Percentiles rank a stretch among this genome's conserved stretches.
phyloP scores from a whole-genome alignment of 2,888 invertebrate genomes.

The Emmelina monodactyla region DNA sequence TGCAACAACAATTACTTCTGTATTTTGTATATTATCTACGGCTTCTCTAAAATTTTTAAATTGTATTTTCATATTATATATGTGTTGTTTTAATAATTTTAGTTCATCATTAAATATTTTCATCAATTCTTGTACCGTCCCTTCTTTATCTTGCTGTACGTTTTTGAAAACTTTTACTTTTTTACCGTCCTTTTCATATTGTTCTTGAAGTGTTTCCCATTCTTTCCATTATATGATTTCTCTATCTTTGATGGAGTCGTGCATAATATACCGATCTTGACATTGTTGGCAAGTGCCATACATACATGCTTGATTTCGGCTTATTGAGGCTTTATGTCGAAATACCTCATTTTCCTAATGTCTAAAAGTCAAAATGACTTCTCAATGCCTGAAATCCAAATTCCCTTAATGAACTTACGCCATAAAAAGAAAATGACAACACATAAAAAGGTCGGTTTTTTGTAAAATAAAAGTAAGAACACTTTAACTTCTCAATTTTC shows the following conservation, averaged over 20 bases:
- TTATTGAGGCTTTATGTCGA: too few species aligned
- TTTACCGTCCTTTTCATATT: constrained; percentile 9
- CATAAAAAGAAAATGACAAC: constrained; percentile 12
- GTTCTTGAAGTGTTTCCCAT: constrained; percentile 8
- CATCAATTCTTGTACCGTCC: neutral
- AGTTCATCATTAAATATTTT: neutral
- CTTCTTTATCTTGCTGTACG: constrained; percentile 6
- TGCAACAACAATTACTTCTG: constrained; percentile 12
- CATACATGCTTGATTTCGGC: constrained; percentile 10
- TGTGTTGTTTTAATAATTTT: constrained; percentile 5
- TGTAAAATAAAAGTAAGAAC: constrained; percentile 16
- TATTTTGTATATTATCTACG: constrained; percentile 9
- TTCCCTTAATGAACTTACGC: constrained; percentile 15
- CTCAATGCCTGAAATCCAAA: constrained; percentile 15
- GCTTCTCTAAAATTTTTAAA: constrained; percentile 10
- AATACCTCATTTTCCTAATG: constrained; percentile 3
- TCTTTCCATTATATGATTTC: constrained; percentile 9
- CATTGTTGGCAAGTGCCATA: constrained; percentile 10
- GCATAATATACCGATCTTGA: constrained; percentile 1
- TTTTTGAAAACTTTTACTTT: constrained; percentile 7
- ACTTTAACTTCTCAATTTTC: constrained; percentile 11
- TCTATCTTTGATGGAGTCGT: constrained; percentile 2
- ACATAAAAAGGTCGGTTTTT: constrained; percentile 15
- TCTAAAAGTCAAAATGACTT: constrained; percentile 4
- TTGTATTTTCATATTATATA: constrained; percentile 14